Percentiles rank a stretch among this genome's conserved stretches.
Evolutionary conservation across 2,888 invertebrate species (phyloP).

Genomic region (Ectemnius lituratus): DNA sequence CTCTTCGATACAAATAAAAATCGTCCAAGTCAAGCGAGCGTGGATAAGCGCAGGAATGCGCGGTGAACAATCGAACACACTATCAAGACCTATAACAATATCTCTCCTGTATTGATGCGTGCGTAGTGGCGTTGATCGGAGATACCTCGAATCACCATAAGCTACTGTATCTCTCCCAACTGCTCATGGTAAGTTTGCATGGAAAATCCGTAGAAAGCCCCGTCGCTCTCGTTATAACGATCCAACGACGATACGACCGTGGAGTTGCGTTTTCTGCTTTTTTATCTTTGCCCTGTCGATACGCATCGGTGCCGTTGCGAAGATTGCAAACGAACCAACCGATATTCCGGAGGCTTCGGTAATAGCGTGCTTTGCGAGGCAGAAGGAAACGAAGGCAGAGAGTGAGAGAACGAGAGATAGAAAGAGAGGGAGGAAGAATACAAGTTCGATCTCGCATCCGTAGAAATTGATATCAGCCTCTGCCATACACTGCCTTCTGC

Average conservation of each 20-base stretch:
- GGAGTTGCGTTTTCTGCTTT: slow-evolving; percentile 6
- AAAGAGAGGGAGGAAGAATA: no score
- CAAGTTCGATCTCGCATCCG: no score
- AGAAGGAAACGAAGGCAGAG: no score
- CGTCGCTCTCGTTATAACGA: slow-evolving; percentile 15
- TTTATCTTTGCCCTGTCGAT: not conserved
- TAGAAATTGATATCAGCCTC: no score
- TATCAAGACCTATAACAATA: slow-evolving; percentile 62
- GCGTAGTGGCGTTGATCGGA: slow-evolving; percentile 79
- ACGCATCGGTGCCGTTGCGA: slow-evolving; percentile 40
- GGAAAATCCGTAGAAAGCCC: slow-evolving; percentile 39
- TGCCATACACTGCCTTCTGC: no score
- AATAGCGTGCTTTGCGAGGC: not conserved
- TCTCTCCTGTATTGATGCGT: slow-evolving; percentile 69
- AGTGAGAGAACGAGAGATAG: no score
- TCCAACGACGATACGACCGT: slow-evolving; percentile 10
- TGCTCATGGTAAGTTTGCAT: slow-evolving; percentile 80
- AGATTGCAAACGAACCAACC: slow-evolving; percentile 40
- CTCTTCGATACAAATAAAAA: no score
- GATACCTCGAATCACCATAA: slow-evolving; percentile 81
- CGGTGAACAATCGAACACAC: no score
- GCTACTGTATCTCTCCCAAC: slow-evolving; percentile 81
- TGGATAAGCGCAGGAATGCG: no score
- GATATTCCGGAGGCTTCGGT: not conserved
- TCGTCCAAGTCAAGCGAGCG: no score